Conservation (phyloP, 2,113 vertebrate species). For the Dendropsophus ebraccatus region DNA sequence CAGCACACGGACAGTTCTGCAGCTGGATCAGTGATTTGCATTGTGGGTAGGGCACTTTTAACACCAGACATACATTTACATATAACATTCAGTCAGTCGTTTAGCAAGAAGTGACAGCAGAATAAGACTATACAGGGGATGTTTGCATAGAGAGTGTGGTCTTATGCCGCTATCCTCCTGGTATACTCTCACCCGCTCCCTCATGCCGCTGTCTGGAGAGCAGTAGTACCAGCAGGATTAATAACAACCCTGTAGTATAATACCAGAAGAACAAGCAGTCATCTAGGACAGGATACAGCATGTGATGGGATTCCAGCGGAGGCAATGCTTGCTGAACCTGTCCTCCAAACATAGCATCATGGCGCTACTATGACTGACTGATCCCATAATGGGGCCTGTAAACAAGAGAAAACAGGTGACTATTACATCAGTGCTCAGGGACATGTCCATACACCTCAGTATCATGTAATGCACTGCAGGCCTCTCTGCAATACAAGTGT, state of each 20-base stretch:
- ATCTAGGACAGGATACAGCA: slow-evolving; percentile 9
- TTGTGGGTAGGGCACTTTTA: no score
- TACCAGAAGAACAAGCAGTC: not conserved
- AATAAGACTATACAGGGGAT: no score
- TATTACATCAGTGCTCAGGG: not conserved
- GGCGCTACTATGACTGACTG: not conserved
- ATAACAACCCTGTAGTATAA: not conserved
- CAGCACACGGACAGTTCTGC: no score
- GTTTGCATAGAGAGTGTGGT: no score
- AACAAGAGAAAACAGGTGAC: not conserved
- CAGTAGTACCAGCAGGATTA: not conserved
- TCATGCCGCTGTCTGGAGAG: not conserved
- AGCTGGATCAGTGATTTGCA: no score
- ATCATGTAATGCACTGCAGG: not conserved
- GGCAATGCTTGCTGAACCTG: slow-evolving; percentile 2
- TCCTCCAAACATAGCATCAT: not conserved
- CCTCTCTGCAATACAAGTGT: no score
- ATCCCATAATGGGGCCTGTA: not conserved
- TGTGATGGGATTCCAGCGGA: not conserved
- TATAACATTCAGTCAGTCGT: no score
- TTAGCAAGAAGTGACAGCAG: no score
- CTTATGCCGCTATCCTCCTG: no score
- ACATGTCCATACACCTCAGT: not conserved
- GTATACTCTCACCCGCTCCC: not conserved
- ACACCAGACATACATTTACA: no score